Conservation (phyloP, 2,797 vertebrate genomes). For the Chelon labrosus region DNA sequence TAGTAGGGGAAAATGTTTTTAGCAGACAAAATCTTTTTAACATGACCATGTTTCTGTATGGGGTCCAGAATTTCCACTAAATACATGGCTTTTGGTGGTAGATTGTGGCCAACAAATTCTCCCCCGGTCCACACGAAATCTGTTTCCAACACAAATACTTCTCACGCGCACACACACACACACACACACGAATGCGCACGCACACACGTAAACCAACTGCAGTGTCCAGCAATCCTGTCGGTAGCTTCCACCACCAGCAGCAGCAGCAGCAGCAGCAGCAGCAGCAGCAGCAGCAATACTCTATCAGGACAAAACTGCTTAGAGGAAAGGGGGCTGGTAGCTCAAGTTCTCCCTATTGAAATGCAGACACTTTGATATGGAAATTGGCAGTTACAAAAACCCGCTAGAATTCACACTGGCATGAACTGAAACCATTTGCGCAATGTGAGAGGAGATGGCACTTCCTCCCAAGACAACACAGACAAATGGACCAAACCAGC, state of each 20-base stretch:
- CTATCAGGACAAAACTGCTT: slow-evolving; percentile 89
- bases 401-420: slow-evolving; percentile 95
- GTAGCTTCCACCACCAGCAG: slow-evolving; percentile 74
- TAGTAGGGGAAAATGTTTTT: slow-evolving; percentile 19
- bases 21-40: slow-evolving; percentile 60
- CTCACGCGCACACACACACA: slow-evolving; percentile 34
- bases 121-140: slow-evolving; percentile 67
- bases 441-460: slow-evolving; percentile 95
- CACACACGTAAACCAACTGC: slow-evolving; percentile 49
- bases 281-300: slow-evolving; percentile 79
- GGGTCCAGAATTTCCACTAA: slow-evolving; percentile 61
- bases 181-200: slow-evolving; percentile 30
- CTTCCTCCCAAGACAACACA: slow-evolving; percentile 90
- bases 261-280: slow-evolving; percentile 54
- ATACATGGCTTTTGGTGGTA: slow-evolving; percentile 62
- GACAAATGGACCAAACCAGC: slow-evolving; percentile 92
- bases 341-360: slow-evolving; percentile 95
- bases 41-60: slow-evolving; percentile 57
- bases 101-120: slow-evolving; percentile 67
- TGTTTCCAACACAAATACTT: slow-evolving; percentile 73
- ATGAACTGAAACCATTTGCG: slow-evolving; percentile 96
- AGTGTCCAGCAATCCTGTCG: slow-evolving; percentile 69
- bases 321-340: slow-evolving; percentile 89
- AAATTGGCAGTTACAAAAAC: slow-evolving; percentile 93
- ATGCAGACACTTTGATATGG: slow-evolving; percentile 98